Conservation (phyloP, 2,113 vertebrate species). For the Varanus komodoensis region DNA sequence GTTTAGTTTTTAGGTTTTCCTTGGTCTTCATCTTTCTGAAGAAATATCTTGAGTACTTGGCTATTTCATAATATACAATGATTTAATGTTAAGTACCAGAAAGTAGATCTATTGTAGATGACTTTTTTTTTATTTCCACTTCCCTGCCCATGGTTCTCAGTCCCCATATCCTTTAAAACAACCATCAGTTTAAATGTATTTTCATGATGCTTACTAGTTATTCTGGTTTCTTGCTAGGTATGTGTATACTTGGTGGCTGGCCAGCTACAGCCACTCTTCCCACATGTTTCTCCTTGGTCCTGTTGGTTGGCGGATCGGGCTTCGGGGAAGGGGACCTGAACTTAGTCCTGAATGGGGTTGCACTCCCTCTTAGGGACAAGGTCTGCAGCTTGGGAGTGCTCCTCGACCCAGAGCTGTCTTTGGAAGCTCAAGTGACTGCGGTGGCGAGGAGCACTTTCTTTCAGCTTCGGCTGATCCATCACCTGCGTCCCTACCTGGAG, state of each 20-base stretch:
- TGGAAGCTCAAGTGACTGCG: too few species aligned
- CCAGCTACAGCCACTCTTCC: not conserved
- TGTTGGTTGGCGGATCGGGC: too few species aligned
- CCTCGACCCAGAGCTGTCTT: too few species aligned
- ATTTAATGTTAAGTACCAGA: not conserved
- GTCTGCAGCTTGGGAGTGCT: too few species aligned
- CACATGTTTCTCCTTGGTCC: too few species aligned
- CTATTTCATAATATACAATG: not conserved
- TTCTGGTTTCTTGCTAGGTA: not conserved
- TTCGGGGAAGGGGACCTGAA: too few species aligned
- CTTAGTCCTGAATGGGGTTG: too few species aligned
- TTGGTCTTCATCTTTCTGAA: not conserved
- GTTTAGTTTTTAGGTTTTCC: not conserved
- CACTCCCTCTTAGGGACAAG: too few species aligned
- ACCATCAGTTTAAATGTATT: not conserved
- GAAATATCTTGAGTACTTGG: not conserved
- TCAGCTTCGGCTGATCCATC: too few species aligned
- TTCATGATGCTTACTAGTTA: not conserved
- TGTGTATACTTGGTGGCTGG: not conserved
- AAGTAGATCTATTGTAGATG: not conserved
- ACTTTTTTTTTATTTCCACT: not conserved
- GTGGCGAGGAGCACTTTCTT: too few species aligned
- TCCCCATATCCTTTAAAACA: not conserved
- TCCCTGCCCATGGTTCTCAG: not conserved
- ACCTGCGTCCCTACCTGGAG: too few species aligned